Evolutionary conservation across 2,113 vertebrate species (phyloP).

Genomic region (Corynorhinus townsendii): DNA sequence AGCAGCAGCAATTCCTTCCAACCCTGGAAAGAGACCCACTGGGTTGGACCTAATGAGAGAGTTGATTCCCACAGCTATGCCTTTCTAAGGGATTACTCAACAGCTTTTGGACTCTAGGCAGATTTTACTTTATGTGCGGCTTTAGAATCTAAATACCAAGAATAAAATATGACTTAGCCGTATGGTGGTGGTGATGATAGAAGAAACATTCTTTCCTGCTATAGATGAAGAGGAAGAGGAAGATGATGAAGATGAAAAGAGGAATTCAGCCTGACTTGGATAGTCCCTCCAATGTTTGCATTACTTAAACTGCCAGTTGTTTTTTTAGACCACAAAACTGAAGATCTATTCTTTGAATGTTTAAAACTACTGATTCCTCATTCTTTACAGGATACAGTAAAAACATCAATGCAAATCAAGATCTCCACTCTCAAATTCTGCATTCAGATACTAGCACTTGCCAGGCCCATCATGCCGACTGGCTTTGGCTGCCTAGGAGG

Average conservation of each 20-base stretch:
- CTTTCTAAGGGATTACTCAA: constrained; percentile 16
- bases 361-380: not conserved
- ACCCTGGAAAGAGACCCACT: not conserved
- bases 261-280: not conserved
- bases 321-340: not conserved
- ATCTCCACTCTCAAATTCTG: not conserved
- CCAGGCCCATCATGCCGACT: not conserved
- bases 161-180: not conserved
- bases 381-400: not conserved
- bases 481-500: not conserved
- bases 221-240: not conserved
- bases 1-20: not conserved
- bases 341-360: not conserved
- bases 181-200: not conserved
- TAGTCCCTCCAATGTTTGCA: not conserved
- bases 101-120: not conserved
- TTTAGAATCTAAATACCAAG: constrained; percentile 15
- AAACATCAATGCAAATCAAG: not conserved
- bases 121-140: not conserved
- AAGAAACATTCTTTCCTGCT: not conserved
- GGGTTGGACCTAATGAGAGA: not conserved
- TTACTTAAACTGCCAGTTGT: not conserved
- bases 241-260: not conserved
- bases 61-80: not conserved
- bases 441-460: not conserved